Evolutionary conservation across 2,797 vertebrate species (phyloP).

Genomic region (Chaunax sp.): DNA sequence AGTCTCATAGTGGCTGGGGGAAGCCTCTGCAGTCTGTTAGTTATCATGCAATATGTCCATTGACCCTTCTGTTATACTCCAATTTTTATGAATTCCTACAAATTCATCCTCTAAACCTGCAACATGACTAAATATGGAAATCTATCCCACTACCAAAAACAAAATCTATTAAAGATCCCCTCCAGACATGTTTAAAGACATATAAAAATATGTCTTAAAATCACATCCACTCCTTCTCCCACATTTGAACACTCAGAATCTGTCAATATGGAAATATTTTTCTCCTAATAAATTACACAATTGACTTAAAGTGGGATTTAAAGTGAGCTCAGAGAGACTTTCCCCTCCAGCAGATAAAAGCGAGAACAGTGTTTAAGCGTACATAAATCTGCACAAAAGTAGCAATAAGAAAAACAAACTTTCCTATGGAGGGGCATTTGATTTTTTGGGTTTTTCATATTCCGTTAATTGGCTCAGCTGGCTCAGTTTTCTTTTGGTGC

Average conservation of each 20-base stretch:
- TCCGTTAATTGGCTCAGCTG: too few species aligned
- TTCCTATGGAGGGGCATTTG: too few species aligned
- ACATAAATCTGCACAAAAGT: too few species aligned
- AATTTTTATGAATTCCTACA: not conserved
- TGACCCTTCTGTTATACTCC: not conserved
- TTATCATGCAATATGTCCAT: not conserved
- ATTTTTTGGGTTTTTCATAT: too few species aligned
- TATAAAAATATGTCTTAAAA: not conserved
- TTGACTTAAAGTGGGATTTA: too few species aligned
- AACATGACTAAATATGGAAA: not conserved
- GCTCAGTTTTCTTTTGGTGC: too few species aligned
- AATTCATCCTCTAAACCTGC: not conserved
- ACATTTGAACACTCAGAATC: not conserved
- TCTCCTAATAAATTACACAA: too few species aligned
- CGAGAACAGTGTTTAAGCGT: too few species aligned
- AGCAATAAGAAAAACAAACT: too few species aligned
- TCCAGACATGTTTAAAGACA: not conserved
- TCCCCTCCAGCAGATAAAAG: not conserved
- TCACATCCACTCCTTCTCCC: not conserved
- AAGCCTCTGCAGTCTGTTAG: not conserved
- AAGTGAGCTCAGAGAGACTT: not conserved
- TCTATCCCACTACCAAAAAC: not conserved
- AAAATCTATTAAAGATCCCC: constrained; percentile 1
- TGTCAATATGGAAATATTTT: not conserved
- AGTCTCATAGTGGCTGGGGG: constrained; percentile 15